Base-by-base conservation (phyloP, 2,888 invertebrate species). In the Pristionchus maxplancki region DNA sequence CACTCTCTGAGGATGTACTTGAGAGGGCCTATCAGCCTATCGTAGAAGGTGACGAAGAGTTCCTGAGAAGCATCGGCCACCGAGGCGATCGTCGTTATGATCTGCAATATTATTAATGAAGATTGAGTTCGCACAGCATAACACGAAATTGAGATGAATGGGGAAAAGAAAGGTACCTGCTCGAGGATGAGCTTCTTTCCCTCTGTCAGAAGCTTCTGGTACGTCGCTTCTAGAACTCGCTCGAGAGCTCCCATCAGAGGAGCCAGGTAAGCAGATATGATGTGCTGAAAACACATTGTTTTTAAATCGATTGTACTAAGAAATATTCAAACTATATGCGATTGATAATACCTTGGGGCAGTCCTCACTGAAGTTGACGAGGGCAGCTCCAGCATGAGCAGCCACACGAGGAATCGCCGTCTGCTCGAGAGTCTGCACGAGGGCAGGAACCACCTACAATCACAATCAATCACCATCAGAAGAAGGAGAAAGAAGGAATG, bases 341-440 rank as follows among this genome's bases (percentile, higher is more conserved):
- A 31, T 20, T 58, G 15, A 31, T 62, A 15, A 40, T 50, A 88
- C 90, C 95, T 99, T 98, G 0, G 99, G 98, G 95, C 99, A 99
- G 95, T 99, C 99, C 96, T 99, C 99, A 94, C 98, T 98, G 96
- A 99, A 99, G 96, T 99, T 99, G 1, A 99, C 99, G 91, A 99
- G 96, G 83, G 99, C 99, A 87, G 99, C 99, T 81, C 98, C 97
- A 81, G 97, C 96, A 95, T 97, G 97, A 90, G 97, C 97, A 96
- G 97, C 97, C 90, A 99, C 99, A 92, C 99, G 96, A 0, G 99
- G 98, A 95, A 97, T 97, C 13, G 96, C 96, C 93, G 97, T 97
- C 95, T 99, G 98, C 93, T 97, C 97, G 91, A 99, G 96, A 67
- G 98, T 96, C 95, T 97, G 96, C 67, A 99, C 95, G 58, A 99